Evolutionary conservation across 1,140 invertebrate species (phyloP).

Genomic region (Chironomus tepperi): DNA sequence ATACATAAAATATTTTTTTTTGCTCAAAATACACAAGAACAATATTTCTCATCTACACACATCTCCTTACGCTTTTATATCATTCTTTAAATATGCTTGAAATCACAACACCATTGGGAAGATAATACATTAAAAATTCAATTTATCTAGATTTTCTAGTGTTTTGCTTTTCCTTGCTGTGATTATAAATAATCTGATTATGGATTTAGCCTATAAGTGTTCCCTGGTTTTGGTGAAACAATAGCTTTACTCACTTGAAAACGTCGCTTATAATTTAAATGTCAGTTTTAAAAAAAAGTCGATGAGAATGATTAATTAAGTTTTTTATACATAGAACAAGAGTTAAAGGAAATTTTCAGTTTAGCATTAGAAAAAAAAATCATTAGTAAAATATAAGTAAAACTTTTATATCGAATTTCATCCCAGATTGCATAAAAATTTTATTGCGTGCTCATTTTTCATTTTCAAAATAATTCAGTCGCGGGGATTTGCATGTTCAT

Average conservation of each 20-base stretch:
- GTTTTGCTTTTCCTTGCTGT: background rate
- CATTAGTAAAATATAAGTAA: no score
- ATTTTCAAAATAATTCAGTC: no score
- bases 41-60: background rate
- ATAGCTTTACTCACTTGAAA: constrained; percentile 5
- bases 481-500: no score
- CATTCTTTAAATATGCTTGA: background rate
- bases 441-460: no score
- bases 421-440: no score
- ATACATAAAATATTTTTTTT: background rate
- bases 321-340: background rate
- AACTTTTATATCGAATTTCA: no score
- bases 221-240: background rate
- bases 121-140: constrained; percentile 9
- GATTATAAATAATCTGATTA: constrained; percentile 24
- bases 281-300: background rate
- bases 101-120: background rate
- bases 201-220: constrained; percentile 23
- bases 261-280: constrained; percentile 8
- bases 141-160: constrained; percentile 17
- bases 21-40: background rate
- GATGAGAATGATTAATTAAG: constrained; percentile 6
- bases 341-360: background rate
- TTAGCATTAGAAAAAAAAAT: background rate
- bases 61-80: background rate